phyloP scores from a whole-genome alignment of 2,888 invertebrate genomes.

The Megamerina dolium region DNA sequence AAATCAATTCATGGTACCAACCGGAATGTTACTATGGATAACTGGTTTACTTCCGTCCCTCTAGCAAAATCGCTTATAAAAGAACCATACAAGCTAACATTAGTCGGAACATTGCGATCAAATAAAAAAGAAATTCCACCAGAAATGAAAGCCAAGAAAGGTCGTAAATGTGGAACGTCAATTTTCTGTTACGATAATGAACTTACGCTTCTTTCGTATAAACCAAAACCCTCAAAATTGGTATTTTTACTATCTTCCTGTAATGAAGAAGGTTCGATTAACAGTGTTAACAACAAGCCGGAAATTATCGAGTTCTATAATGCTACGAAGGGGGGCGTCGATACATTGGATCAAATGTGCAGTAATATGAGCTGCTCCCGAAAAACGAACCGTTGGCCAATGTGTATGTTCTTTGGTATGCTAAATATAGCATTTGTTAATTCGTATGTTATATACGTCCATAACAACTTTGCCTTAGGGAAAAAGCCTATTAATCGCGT shows the following conservation, averaged over 20 bases:
- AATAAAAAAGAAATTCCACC: conserved; percentile 13
- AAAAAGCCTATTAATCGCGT: background rate
- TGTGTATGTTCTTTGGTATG: conserved; percentile 8
- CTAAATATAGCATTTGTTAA: conserved; percentile 10
- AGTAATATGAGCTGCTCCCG: background rate
- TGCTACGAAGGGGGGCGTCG: conserved; percentile 13
- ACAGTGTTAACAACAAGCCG: conserved; percentile 6
- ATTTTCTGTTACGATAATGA: conserved; percentile 14
- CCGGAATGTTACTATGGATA: conserved; percentile 29
- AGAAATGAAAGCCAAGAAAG: conserved; percentile 11
- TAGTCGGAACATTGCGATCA: conserved; percentile 28
- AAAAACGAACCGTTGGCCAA: conserved; percentile 12
- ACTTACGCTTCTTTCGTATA: conserved; percentile 13
- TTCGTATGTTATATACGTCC: conserved; percentile 6
- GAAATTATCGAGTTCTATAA: conserved; percentile 14
- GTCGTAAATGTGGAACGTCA: conserved; percentile 12
- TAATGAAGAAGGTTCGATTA: conserved; percentile 9
- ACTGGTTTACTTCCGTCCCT: conserved; percentile 37
- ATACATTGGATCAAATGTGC: conserved; percentile 10
- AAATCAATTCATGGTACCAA: conserved; percentile 16
- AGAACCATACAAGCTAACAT: conserved; percentile 27
- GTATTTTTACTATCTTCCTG: conserved; percentile 14
- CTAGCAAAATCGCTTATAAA: conserved; percentile 29
- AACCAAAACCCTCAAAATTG: conserved; percentile 15
- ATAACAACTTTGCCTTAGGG: background rate